A percentile compares a stretch with the other conserved stretches of the same genome.
phyloP scores from a whole-genome alignment of 2,888 invertebrate species.

The Hydrotaea cyrtoneurina region DNA sequence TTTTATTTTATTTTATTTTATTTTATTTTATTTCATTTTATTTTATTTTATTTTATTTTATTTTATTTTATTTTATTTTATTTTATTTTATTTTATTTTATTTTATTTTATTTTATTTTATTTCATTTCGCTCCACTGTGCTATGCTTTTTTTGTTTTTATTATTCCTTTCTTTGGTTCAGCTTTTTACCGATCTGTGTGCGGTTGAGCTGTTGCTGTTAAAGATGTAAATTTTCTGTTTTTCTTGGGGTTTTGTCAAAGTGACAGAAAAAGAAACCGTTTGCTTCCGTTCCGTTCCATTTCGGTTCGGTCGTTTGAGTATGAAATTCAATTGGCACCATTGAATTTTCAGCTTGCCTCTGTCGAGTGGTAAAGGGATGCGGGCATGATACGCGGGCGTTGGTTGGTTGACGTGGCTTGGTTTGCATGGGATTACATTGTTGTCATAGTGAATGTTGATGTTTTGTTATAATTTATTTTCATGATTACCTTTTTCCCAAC shows the following conservation, averaged over 20 bases:
- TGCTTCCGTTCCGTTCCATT: conserved; percentile 39
- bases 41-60: too few relatives aligned
- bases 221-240: conserved; percentile 55
- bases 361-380: conserved; percentile 7
- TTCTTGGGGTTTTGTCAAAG: conserved; percentile 48
- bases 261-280: conserved; percentile 47
- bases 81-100: too few relatives aligned
- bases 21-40: too few relatives aligned
- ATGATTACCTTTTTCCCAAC: conserved; percentile 37
- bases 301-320: conserved; percentile 29
- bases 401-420: background rate
- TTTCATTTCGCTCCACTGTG: too few relatives aligned
- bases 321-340: conserved; percentile 55
- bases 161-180: background rate
- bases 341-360: background rate
- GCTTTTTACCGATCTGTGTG: conserved; percentile 2
- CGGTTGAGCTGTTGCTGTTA: conserved; percentile 13
- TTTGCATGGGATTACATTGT: background rate
- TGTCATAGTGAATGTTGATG: conserved; percentile 47
- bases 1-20: too few relatives aligned
- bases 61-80: too few relatives aligned
- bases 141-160: background rate
- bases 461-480: conserved; percentile 62
- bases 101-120: too few relatives aligned
- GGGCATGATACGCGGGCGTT: background rate